phyloP scores from a whole-genome alignment of 2,888 invertebrate species.

The Scaeva pyrastri region DNA sequence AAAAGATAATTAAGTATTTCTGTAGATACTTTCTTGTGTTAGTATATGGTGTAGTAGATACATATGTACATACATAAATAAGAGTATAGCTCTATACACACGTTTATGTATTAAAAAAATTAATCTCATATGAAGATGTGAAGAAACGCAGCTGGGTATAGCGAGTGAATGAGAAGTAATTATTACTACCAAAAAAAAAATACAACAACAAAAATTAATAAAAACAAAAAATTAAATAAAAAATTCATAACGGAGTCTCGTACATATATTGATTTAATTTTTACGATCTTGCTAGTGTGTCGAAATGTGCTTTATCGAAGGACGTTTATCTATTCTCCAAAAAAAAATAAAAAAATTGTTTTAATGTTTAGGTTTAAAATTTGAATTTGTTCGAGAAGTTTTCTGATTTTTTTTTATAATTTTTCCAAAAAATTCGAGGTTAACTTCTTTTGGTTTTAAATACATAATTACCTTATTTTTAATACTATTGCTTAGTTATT shows the following conservation, averaged over 20 bases:
- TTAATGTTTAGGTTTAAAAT: conserved; percentile 3
- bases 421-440: background rate
- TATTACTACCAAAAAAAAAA: conserved; percentile 12
- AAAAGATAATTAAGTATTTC: conserved; percentile 63
- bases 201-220: background rate
- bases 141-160: conserved; percentile 30
- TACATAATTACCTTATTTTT: background rate
- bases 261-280: conserved; percentile 5
- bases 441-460: conserved; percentile 6
- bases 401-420: background rate
- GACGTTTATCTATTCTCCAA: conserved; percentile 27
- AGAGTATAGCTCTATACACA: conserved; percentile 4
- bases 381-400: conserved; percentile 11
- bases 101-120: conserved; percentile 34
- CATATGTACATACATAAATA: no score
- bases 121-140: conserved; percentile 39
- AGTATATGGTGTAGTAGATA: conserved; percentile 6
- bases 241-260: conserved; percentile 29
- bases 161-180: conserved; percentile 25
- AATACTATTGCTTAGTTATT: no score
- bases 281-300: conserved; percentile 10
- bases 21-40: conserved; percentile 44
- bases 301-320: conserved; percentile 32
- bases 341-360: no score
- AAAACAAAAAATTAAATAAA: background rate